Conservation (phyloP, 1,140 invertebrate genomes). For the Schlechtendalia chinensis region DNA sequence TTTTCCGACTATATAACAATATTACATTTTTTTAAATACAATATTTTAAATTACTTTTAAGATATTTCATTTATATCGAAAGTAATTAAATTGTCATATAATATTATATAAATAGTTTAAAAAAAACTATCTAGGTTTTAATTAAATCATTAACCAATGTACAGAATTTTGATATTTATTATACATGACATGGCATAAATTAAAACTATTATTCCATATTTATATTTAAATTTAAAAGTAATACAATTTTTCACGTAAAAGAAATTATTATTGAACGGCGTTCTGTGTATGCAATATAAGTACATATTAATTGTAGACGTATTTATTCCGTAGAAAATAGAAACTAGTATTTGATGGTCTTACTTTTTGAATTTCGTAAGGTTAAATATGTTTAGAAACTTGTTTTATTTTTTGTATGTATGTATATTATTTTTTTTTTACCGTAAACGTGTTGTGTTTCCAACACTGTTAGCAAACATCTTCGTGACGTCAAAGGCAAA, state of each 20-base stretch:
- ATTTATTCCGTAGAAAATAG: neutral
- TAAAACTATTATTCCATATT: no score
- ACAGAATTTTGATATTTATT: no score
- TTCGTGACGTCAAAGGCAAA: conserved; percentile 47
- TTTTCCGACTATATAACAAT: no score
- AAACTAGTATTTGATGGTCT: neutral
- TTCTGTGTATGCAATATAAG: conserved; percentile 38
- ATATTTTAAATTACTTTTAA: no score
- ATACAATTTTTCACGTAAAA: neutral
- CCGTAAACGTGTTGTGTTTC: conserved; percentile 45
- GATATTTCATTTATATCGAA: no score
- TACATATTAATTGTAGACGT: conserved; percentile 6
- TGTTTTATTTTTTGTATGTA: neutral
- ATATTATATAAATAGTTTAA: no score
- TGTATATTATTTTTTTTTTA: conserved; percentile 14
- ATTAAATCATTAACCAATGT: no score
- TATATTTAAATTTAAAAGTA: neutral
- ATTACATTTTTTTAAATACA: no score
- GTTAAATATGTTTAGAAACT: neutral
- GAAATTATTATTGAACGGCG: conserved; percentile 36
- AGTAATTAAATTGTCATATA: no score
- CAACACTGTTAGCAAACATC: conserved; percentile 48
- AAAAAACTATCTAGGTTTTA: no score
- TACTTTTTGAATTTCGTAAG: neutral
- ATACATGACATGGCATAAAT: no score